A percentile compares a stretch with the other conserved stretches of the same genome.
These are phyloP conservation scores for Exephanes ischioxanthus DNA, from an alignment of 2,888 invertebrate genomes.

Conservation along the genomic window DNA sequence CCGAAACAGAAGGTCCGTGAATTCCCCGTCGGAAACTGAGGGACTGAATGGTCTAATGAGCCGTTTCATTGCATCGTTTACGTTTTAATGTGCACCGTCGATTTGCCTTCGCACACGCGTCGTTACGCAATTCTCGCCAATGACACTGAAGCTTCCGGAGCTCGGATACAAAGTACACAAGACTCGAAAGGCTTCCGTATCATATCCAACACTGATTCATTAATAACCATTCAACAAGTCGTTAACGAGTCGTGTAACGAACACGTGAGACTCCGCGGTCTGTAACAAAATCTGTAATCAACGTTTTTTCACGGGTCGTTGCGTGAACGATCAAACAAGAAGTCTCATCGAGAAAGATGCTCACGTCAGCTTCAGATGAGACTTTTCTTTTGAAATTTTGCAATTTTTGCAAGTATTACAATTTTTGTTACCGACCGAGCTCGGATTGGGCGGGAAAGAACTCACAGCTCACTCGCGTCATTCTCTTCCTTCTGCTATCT, in stretches of 20 bases:
- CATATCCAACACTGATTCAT: constrained; percentile 6
- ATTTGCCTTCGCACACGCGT: not conserved
- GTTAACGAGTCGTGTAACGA: not conserved
- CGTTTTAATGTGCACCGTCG: constrained; percentile 29
- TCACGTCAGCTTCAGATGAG: too few species aligned
- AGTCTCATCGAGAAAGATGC: too few species aligned
- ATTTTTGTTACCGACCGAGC: too few species aligned
- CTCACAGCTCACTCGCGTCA: constrained; percentile 34
- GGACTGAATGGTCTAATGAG: constrained; percentile 70
- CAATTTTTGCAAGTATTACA: too few species aligned
- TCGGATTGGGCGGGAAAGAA: not conserved
- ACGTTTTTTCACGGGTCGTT: too few species aligned
- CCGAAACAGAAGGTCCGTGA: constrained; percentile 9
- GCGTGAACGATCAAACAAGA: too few species aligned
- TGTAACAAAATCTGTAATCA: too few species aligned
- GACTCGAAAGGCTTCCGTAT: constrained; percentile 29
- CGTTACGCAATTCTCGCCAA: constrained; percentile 71
- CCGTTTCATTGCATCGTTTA: constrained; percentile 73
- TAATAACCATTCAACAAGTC: constrained; percentile 4
- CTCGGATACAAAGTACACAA: not conserved
- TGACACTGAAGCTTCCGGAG: constrained; percentile 46
- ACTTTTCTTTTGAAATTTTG: too few species aligned
- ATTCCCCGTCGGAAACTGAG: constrained; percentile 30
- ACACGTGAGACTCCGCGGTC: not conserved
- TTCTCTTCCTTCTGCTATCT: constrained; percentile 10